Evolutionary conservation across 2,888 invertebrate genomes (phyloP), one percentile per base, ranked within the genome.

Genomic region (Phalera bucephala): DNA sequence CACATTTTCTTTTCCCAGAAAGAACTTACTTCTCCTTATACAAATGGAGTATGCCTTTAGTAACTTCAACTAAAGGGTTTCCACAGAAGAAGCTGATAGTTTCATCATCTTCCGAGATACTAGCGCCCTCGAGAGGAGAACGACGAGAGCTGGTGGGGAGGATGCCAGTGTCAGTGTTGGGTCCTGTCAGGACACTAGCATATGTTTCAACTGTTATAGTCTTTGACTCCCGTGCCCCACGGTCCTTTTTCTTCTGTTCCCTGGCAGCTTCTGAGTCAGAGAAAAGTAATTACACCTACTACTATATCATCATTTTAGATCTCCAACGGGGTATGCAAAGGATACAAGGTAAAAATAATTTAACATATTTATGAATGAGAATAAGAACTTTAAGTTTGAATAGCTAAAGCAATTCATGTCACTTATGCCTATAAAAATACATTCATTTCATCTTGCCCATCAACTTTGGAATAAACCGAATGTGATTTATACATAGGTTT

Each of bases 61-160:
- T 98, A 20, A 97, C 95, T 85, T 99, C 99, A 0, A 99, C 97
- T 63, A 95, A 94, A 0, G 99, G 99, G 90, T 99, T 99, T 2
- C 99, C 99, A 59, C 96, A 97, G 60, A 96, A 96, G 82, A 98
- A 99, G 32, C 92, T 92, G 31, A 94, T 93, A 42, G 93, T 92
- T 12, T 91, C 91, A 25, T 69, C 70, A 13, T 82, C 82, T 27
- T 86, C 84, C 2, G 75, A 71, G 0, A 57, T 49, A 74, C 55
- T 73, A 36, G 48, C 63, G 17, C 68, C 69, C 17, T 73, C 76
- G 36, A 68, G 89, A 0, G 91, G 91, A 0, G 90, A 76, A 46
- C 92, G 91, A 1, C 93, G 82, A 0, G 93, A 93, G 56, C 92
- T 92, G 5, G 92, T 91, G 0, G 94, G 93, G 28, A 93, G 75